Percentiles rank a stretch among this genome's conserved stretches.
phyloP scores from a whole-genome alignment of 2,888 invertebrate genomes.

The Drosophila merina region DNA sequence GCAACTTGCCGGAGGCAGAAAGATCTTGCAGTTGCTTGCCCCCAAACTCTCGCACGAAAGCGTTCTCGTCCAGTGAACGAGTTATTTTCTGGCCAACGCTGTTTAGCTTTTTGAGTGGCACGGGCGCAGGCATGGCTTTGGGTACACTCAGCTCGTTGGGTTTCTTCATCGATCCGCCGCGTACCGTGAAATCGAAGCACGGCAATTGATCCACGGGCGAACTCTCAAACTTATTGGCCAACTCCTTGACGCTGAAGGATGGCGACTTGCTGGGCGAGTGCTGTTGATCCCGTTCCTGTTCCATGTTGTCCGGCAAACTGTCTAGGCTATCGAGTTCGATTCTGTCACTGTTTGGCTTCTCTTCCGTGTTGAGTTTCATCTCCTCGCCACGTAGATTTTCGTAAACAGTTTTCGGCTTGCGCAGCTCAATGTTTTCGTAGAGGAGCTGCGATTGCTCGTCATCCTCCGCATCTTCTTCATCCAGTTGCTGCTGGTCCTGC shows the following conservation, averaged over 20 bases:
- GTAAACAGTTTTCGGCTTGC: slow-evolving; percentile 81
- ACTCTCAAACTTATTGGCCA: slow-evolving; percentile 87
- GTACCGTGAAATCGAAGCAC: slow-evolving; percentile 85
- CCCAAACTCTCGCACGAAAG: slow-evolving; percentile 89
- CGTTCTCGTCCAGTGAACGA: slow-evolving; percentile 89
- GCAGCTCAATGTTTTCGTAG: slow-evolving; percentile 84
- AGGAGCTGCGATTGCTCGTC: slow-evolving; percentile 66
- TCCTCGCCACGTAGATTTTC: slow-evolving; percentile 82
- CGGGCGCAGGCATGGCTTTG: slow-evolving; percentile 50
- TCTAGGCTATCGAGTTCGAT: slow-evolving; percentile 79
- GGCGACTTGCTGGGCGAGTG: slow-evolving; percentile 76
- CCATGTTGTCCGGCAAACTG: slow-evolving; percentile 67
- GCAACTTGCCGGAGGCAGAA: slow-evolving; percentile 64
- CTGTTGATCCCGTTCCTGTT: slow-evolving; percentile 46
- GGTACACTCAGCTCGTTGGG: slow-evolving; percentile 61
- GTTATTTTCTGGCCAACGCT: slow-evolving; percentile 86
- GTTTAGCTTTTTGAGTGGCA: slow-evolving; percentile 84
- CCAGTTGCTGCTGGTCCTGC: slow-evolving; percentile 42
- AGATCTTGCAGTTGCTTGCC: slow-evolving; percentile 81
- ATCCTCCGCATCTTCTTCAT: slow-evolving; percentile 42
- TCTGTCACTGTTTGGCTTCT: slow-evolving; percentile 51
- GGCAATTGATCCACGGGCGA: slow-evolving; percentile 87
- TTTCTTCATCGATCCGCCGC: slow-evolving; percentile 71
- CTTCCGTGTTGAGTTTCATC: slow-evolving; percentile 71
- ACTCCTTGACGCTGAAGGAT: slow-evolving; percentile 86